Evolutionary conservation across 2,888 invertebrate species (phyloP).

Genomic region (Trachelus iudaicus): DNA sequence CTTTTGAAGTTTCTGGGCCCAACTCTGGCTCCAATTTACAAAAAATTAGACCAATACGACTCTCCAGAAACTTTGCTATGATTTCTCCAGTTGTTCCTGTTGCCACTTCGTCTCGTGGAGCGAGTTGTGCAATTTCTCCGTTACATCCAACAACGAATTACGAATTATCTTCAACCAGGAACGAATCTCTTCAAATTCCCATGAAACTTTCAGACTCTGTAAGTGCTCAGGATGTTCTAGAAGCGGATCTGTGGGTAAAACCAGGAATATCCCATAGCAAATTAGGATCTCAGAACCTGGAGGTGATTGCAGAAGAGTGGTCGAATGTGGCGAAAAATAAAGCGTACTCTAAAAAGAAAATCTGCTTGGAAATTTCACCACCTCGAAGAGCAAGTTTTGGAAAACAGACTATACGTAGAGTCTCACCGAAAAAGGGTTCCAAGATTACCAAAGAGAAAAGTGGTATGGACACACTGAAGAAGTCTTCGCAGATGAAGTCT

Average conservation of each 20-base stretch:
- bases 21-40: neutral
- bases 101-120: neutral
- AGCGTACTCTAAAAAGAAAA: neutral
- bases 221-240: slow-evolving; percentile 40
- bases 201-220: neutral
- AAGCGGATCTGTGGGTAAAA: slow-evolving; percentile 53
- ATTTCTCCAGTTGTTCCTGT: slow-evolving; percentile 16
- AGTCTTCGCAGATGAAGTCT: slow-evolving; percentile 38
- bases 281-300: neutral
- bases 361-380: slow-evolving; percentile 30
- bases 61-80: slow-evolving; percentile 14
- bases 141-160: neutral
- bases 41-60: slow-evolving; percentile 5
- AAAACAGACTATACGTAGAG: slow-evolving; percentile 4
- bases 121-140: neutral
- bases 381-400: slow-evolving; percentile 12
- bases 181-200: neutral
- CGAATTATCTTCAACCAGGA: neutral
- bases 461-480: slow-evolving; percentile 32
- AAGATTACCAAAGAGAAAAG: slow-evolving; percentile 46
- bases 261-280: slow-evolving; percentile 17
- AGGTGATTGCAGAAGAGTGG: neutral
- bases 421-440: slow-evolving; percentile 23
- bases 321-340: slow-evolving; percentile 3
- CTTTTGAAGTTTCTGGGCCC: slow-evolving; percentile 9